Conservation (phyloP, 2,113 vertebrate species). For the Pelmatolapia mariae region DNA sequence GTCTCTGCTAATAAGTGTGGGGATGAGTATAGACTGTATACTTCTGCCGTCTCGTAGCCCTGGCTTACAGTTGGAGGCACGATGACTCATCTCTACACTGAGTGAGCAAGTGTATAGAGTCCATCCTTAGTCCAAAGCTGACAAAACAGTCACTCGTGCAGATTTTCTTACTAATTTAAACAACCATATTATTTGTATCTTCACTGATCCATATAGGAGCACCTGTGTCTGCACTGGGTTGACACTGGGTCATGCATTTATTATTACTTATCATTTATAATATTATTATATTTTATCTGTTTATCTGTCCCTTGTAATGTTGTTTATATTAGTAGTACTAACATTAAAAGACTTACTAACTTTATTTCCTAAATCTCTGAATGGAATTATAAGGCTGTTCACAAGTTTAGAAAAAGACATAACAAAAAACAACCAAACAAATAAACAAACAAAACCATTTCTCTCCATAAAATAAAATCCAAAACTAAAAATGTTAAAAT, state of each 20-base stretch:
- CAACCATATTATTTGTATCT: background rate
- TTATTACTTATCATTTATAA: background rate
- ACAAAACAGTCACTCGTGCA: background rate
- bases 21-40: background rate
- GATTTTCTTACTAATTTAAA: background rate
- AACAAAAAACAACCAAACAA: background rate
- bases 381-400: background rate
- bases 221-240: background rate
- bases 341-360: background rate
- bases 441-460: accelerated
- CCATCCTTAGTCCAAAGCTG: background rate
- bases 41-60: accelerated
- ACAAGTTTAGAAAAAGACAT: accelerated
- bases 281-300: background rate
- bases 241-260: background rate
- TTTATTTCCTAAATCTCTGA: background rate
- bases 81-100: accelerated
- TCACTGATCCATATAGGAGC: accelerated
- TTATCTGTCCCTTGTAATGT: background rate
- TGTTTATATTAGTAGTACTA: background rate
- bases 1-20: background rate
- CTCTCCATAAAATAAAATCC: background rate
- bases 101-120: background rate
- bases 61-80: background rate
- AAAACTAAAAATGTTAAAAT: background rate